Percentiles rank a stretch among this genome's conserved stretches.
phyloP scores from a whole-genome alignment of 2,797 vertebrate genomes.

The Okamejei kenojei region DNA sequence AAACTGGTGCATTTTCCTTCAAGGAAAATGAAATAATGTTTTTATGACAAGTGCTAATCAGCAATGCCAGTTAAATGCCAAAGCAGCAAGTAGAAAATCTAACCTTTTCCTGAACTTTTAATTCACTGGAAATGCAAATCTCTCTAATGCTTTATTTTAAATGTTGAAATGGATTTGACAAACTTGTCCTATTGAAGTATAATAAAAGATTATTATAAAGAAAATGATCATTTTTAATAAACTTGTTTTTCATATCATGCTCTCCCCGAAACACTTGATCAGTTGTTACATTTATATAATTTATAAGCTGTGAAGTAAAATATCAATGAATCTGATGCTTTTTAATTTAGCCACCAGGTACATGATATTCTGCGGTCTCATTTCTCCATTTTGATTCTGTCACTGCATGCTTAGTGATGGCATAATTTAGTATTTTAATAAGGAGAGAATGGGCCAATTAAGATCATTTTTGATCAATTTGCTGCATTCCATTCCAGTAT shows the following conservation, averaged over 20 bases:
- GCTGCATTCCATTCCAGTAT: background rate
- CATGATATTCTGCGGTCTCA: background rate
- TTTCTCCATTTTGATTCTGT: background rate
- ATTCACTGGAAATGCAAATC: background rate
- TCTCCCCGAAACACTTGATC: background rate
- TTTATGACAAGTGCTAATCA: background rate
- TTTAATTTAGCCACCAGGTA: background rate
- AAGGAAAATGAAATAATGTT: background rate
- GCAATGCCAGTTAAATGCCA: background rate
- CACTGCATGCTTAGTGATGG: background rate
- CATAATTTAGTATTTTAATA: conserved; percentile 6
- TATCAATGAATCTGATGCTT: background rate
- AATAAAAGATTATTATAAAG: background rate
- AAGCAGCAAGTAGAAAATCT: background rate
- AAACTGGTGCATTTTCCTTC: background rate
- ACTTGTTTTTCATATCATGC: background rate
- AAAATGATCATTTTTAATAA: background rate
- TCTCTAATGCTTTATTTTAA: background rate
- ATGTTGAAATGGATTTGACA: background rate
- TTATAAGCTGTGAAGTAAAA: conserved; percentile 3
- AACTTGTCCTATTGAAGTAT: background rate
- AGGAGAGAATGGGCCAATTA: background rate
- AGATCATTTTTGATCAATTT: background rate
- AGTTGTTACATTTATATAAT: background rate
- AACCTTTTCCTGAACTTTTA: no score